Evolutionary conservation across 2,888 invertebrate genomes (phyloP).

Genomic region (Epinotia ramella): DNA sequence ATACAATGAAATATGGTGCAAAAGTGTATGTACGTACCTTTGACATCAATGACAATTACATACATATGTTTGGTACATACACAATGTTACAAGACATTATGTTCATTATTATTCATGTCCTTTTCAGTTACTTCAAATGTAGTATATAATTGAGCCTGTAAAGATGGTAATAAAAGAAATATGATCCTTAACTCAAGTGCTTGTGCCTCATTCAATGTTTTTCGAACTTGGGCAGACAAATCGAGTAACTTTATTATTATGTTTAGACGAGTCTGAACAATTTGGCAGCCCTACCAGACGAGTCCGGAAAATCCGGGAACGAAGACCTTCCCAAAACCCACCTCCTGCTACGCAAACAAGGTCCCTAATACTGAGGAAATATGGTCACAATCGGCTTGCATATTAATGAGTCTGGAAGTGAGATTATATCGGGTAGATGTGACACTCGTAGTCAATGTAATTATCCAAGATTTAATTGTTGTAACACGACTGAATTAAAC

Average conservation of each 20-base stretch:
- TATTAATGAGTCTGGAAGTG: slow-evolving; percentile 17
- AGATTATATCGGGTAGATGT: slow-evolving; percentile 34
- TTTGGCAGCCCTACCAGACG: slow-evolving; percentile 32
- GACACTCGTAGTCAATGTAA: slow-evolving; percentile 18
- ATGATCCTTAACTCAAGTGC: slow-evolving; percentile 2
- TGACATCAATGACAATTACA: no score
- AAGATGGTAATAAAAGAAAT: background rate
- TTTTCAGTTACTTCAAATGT: background rate
- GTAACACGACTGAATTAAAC: background rate
- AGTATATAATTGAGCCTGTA: no score
- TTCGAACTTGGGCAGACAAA: slow-evolving; percentile 20
- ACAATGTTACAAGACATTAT: no score
- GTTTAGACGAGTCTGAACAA: slow-evolving; percentile 29
- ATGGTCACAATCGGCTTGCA: slow-evolving; percentile 24
- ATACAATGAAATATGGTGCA: no score
- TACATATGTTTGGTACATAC: no score
- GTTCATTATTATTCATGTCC: no score
- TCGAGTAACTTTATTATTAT: slow-evolving; percentile 28
- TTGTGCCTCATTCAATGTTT: slow-evolving; percentile 5
- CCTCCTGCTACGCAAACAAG: slow-evolving; percentile 21
- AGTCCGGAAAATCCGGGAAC: slow-evolving; percentile 36
- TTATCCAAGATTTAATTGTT: background rate
- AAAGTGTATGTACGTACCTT: no score
- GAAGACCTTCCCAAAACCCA: slow-evolving; percentile 33
- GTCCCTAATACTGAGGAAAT: slow-evolving; percentile 13